Percentiles rank a stretch among this genome's conserved stretches.
These are phyloP conservation scores for Callorhinus ursinus DNA, from an alignment of 2,113 vertebrate genomes.

Conservation along the genomic window DNA sequence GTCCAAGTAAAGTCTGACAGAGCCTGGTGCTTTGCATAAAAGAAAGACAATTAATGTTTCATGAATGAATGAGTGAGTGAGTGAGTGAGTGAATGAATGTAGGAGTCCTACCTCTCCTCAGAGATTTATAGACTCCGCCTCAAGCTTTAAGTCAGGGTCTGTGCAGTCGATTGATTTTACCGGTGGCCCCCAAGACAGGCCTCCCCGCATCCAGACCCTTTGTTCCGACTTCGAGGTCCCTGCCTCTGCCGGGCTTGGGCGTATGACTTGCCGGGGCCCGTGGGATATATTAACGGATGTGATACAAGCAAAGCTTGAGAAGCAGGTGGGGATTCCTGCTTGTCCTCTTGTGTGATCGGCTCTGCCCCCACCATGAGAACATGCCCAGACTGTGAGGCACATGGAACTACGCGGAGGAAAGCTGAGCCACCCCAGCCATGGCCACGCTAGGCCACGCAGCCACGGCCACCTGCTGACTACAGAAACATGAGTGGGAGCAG, in stretches of 20 bases:
- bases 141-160: background rate
- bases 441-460: background rate
- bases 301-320: background rate
- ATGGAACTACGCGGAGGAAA: fast-evolving
- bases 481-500: background rate
- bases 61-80: slow-evolving; percentile 15
- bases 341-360: too few relatives aligned
- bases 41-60: background rate
- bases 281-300: fast-evolving
- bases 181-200: background rate
- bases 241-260: background rate
- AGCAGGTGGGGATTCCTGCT: background rate
- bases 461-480: background rate
- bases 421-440: too few relatives aligned
- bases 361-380: background rate
- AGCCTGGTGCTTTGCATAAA: background rate
- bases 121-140: background rate
- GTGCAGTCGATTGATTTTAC: background rate
- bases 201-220: background rate
- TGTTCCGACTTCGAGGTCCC: background rate
- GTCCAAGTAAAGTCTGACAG: slow-evolving; percentile 54
- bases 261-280: background rate
- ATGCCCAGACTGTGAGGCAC: fast-evolving
- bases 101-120: background rate
- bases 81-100: background rate